These are phyloP conservation scores for Trigoniulus corallinus DNA, from an alignment of 1,140 invertebrate genomes.

Conservation along the genomic window DNA sequence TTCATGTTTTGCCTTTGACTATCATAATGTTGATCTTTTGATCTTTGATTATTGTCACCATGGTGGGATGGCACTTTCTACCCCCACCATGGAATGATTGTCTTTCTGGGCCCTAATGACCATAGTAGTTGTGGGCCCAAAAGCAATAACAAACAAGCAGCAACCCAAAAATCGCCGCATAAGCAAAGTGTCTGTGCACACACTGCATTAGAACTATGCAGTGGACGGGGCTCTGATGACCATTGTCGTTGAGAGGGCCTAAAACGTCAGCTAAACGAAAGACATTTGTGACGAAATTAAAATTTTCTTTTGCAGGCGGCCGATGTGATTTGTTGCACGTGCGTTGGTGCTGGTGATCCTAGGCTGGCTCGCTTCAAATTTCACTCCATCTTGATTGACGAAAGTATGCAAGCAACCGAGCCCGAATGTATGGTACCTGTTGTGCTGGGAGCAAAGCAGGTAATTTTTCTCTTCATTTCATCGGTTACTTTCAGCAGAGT, in stretches of 20 bases:
- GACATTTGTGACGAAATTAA: too few species aligned
- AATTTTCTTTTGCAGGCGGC: conserved; percentile 53
- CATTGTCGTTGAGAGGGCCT: too few species aligned
- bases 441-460: conserved; percentile 82
- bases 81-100: background rate
- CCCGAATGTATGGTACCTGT: conserved; percentile 98
- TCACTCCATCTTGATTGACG: conserved; percentile 94
- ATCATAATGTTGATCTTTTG: background rate
- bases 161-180: too few species aligned
- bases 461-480: conserved; percentile 13
- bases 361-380: conserved; percentile 81
- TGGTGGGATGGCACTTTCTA: background rate
- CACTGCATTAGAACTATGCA: too few species aligned
- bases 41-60: too few species aligned
- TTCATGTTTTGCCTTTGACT: too few species aligned
- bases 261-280: too few species aligned
- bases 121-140: too few species aligned
- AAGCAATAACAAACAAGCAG: too few species aligned
- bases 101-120: too few species aligned
- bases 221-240: too few species aligned
- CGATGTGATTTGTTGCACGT: conserved; percentile 98
- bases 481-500: background rate
- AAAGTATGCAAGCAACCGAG: conserved; percentile 86
- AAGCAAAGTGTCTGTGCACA: too few species aligned
- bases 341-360: conserved; percentile 94